These are phyloP conservation scores for Agrotis segetum DNA, from an alignment of 2,888 invertebrate genomes.

Conservation along the genomic window DNA sequence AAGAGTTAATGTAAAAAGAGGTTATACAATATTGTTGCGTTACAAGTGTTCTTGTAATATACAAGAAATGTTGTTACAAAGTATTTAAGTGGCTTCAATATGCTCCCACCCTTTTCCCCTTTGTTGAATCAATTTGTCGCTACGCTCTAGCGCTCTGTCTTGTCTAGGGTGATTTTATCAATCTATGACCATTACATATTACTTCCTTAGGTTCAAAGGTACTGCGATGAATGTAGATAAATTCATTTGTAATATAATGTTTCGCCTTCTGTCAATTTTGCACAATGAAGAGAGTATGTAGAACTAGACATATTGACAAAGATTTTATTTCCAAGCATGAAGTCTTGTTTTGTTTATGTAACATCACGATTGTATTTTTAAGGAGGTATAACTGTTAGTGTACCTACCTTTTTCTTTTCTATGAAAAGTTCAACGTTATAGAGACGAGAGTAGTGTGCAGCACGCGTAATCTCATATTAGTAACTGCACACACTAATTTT, in stretches of 20 bases:
- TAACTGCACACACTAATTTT: no score
- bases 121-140: conserved; percentile 51
- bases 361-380: background rate
- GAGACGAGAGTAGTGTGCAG: no score
- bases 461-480: no score
- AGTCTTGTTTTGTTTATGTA: background rate
- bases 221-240: conserved; percentile 13
- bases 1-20: background rate
- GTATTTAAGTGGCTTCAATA: conserved; percentile 37
- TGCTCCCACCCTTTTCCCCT: conserved; percentile 47
- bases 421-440: no score
- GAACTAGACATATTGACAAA: background rate
- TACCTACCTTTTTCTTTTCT: no score
- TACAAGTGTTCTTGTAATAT: conserved; percentile 4
- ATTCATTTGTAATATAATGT: background rate
- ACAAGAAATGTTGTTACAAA: conserved; percentile 26
- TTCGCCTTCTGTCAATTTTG: background rate
- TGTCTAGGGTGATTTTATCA: conserved; percentile 54
- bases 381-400: background rate
- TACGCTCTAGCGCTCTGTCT: conserved; percentile 45
- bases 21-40: conserved; percentile 22
- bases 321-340: background rate
- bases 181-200: conserved; percentile 43
- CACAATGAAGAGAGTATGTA: background rate
- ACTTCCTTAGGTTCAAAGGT: conserved; percentile 20